These are phyloP conservation scores for Panthera uncia DNA, from an alignment of 2,113 vertebrate genomes.

Conservation along the genomic window DNA sequence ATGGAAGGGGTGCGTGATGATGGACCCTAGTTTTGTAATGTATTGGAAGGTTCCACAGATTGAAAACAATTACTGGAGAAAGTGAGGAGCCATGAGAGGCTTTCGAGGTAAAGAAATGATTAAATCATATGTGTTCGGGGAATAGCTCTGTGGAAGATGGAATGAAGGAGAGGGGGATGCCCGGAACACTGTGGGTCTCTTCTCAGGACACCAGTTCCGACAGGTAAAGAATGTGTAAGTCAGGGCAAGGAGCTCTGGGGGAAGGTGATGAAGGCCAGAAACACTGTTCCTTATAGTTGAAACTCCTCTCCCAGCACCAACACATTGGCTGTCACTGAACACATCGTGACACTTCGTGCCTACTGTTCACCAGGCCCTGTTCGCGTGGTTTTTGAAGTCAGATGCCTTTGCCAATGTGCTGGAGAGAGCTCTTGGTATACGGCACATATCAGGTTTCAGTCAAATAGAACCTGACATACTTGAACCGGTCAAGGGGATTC, in stretches of 20 bases:
- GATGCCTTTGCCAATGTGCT: neutral
- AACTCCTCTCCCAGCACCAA: neutral
- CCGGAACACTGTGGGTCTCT: no score
- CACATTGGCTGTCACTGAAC: accelerated
- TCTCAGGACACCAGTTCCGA: neutral
- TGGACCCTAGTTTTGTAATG: neutral
- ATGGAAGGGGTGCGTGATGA: neutral
- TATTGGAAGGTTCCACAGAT: neutral
- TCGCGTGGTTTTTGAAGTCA: neutral
- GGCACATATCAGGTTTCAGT: neutral
- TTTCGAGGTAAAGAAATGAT: neutral
- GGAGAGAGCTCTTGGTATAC: neutral
- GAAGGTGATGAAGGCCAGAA: accelerated
- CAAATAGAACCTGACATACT: neutral
- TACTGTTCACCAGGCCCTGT: neutral
- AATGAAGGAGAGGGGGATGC: neutral
- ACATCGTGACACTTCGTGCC: neutral
- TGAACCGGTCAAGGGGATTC: neutral
- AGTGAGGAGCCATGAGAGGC: neutral
- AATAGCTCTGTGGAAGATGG: neutral
- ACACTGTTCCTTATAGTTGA: neutral
- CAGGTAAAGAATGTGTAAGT: neutral
- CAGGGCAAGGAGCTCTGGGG: neutral
- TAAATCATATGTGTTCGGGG: neutral
- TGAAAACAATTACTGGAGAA: neutral